Evolutionary conservation across 2,888 invertebrate genomes (phyloP), one percentile per base, ranked within the genome.

Genomic region (Linnaemya tessellans): DNA sequence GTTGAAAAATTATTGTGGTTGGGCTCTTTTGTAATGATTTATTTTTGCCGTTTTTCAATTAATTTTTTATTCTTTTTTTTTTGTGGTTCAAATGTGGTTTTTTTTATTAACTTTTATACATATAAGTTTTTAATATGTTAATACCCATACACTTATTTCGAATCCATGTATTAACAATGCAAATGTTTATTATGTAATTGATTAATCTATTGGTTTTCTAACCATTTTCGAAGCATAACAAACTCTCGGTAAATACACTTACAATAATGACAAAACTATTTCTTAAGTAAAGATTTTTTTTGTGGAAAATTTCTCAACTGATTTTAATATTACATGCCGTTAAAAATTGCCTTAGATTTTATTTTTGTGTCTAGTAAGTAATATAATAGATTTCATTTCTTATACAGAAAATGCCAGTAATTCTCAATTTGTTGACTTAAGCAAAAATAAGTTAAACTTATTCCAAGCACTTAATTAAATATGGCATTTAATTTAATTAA

Each of bases 401-500:
- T n/a, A n/a, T n/a, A n/a, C n/a, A n/a, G n/a, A n/a, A n/a, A n/a
- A n/a, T n/a, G n/a, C 18, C 18, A 51, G 51, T 11, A 20, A 20
- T 11, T 41, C 20, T 56, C 25, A 5, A 56, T 4, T 8, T 38
- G 30, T 18, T 38, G 38, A 60, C 38, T 60, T 60, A 18, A 30
- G 38, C 18, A 38, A 38, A 20, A 38, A 20, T 38, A 62, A 13
- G 4, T 22, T 15, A 64, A 30, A 56, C 30, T 30, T 30, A 41
- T 43, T 35, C 35, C 58, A 58, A 71, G 64, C 10, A 46, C 18
- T 56, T 38, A 20, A 56, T 80, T 51, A 41, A n/a, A 1, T 43
- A 7, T 5, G 35, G 1, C 25, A 54, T 54, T 70, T 73, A 58
- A 58, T 80, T 80, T 41, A 73, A 65, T 67, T 73, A 65, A 49